Evolutionary conservation across 2,113 vertebrate genomes (phyloP), one percentile per base, ranked within the genome.

Genomic region (Calyptommatus sinebrachiatus): DNA sequence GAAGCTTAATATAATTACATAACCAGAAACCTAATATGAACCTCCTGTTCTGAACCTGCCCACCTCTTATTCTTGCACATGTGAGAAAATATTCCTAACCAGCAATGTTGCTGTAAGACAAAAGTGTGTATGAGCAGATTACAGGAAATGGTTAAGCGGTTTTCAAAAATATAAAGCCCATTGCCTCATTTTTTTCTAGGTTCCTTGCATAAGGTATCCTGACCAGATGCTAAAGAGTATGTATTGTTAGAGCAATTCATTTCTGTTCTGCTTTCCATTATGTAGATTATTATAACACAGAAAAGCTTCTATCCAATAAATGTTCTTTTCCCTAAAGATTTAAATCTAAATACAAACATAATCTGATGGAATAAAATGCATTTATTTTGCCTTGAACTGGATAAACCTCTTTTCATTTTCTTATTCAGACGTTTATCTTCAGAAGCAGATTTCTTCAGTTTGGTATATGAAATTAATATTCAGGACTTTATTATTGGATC

Each of bases 381-480:
- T 82, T 11, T 79, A 62, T 53, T 80, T 83, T 0, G 68, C 57
- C 81, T 67, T 22, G 77, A 31, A 70, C 10, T 35, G 31, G 57
- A 45, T 81, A 70, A 79, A 84, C 83, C 71, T n/a, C 61, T 18
- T 29, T 75, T 74, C 68, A 60, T 81, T 81, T 80, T 31, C 31
- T 61, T 75, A 61, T 10, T n/a, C 45, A 73, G 72, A 45, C 24
- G 16, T 7, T 89, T 80, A 85, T 84, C 83, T 81, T 73, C 79
- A 78, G 66, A 73, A 79, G n/a, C 35, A 79, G 1, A 1, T 80
- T 80, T 84, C 83, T 29, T 80, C 72, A 26, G 4, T 61, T 46
- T 62, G 21, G 46, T n/a, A 81, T 83, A 61, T 70, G 2, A 71
- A 86, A 73, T 83, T 84, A 79, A 60, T 84, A 57, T 83, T 82